Base-by-base conservation (phyloP, 2,888 invertebrate genomes). In the Gerris lacustris region DNA sequence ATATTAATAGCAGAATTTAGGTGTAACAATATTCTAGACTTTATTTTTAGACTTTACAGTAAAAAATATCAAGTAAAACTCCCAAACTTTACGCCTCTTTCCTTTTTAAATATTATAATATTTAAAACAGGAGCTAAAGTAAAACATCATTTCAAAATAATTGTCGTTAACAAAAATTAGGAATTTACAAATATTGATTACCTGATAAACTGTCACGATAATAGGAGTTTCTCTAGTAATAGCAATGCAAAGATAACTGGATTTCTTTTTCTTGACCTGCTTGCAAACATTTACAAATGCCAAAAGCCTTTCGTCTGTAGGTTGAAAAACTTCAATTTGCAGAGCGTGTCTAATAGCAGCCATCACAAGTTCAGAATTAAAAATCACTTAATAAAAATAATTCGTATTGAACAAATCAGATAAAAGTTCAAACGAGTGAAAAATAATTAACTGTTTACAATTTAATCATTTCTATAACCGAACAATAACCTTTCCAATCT, bases 281-380 rank as follows among this genome's bases (percentile, higher is more conserved):
- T 92, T 92, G 67, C 88, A 88, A 45, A 93, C 91, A 78, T 89
- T 88, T 74, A 91, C 90, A 69, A 91, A 86, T 7, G 89, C 87
- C 63, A 92, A 82, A 66, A 94, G 81, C 73, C 89, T 84, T 81
- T 94, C 92, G 77, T 90, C 90, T 75, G 85, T 86, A 4, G 87
- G 86, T 76, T 89, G 86, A 78, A 92, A 93, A 5, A 92, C 83
- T 78, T 91, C 89, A 76, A 89, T 86, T 79, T 92, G 91, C 72
- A 93, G 80, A 47, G 86, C 86, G 77, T 91, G 89, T 76, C 90
- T 85, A 73, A 91, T 87, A 44, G 88, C 86, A 72, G 88, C 86
- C 89, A 89, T 89, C 72, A 9, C 17, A 5, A 55, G 4, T 31
- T 31, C 55, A 55, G 55, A 11, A 55, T 55, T 11, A 55, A 9